Base-by-base conservation (phyloP, 1,140 invertebrate genomes). In the Periplaneta americana region DNA sequence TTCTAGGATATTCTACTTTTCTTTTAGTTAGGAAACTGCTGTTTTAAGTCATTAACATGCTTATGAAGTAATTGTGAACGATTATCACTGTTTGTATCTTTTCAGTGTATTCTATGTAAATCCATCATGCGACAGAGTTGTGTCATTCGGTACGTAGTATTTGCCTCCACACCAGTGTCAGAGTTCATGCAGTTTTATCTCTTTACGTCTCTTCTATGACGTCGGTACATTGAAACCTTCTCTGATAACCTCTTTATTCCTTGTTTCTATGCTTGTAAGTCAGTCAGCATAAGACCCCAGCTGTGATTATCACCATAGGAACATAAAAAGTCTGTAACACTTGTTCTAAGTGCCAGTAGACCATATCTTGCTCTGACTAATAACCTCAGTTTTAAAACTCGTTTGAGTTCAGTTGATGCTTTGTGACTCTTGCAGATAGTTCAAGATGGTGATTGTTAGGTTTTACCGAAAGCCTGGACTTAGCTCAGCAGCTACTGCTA, bases 401-500 rank as follows among this genome's bases (percentile, higher is more conserved):
- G n/a, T n/a, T n/a, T n/a, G n/a, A 17, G 15, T 5, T 48, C 22
- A 17, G 39, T 48, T 48, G 15, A 48, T 48, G 39, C 48, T n/a
- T n/a, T 66, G 28, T n/a, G 6, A 57, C 4, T 28, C 28, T n/a
- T n/a, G 28, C 48, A 28, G 48, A 66, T 66, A 9, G 13, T 48
- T 66, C 8, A 66, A 66, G 22, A 81, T 81, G 80, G 80, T 76
- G 34, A 78, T 81, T 39, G 28, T 37, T 57, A 76, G 84, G 39
- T 84, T 85, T 57, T 88, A 88, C 81, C 83, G 83, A 39, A 80
- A 78, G 32, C 87, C 87, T 4, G 87, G 86, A 18, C 81, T 87
- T 8, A 85, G 85, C 81, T 18, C 84, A 13, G 86, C 85, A 75
- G 83, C 82, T 32, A 81, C 82, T 17, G 57, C 74, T 8, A 82